Base-by-base conservation (phyloP, 2,113 vertebrate genomes). In the Suricata suricatta region DNA sequence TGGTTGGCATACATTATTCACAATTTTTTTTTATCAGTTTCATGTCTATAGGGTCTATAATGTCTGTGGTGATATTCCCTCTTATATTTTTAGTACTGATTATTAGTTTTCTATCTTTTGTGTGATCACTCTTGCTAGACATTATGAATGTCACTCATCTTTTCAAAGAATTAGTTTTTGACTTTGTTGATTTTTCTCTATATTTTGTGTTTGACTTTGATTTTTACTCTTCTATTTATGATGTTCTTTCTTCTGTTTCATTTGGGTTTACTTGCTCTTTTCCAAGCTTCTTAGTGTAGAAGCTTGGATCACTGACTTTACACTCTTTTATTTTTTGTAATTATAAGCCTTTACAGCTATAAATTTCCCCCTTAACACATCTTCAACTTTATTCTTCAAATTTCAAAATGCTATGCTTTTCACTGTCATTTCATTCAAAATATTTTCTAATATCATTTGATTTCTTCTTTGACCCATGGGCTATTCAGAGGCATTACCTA, bases 121-220 rank as follows among this genome's bases (percentile, higher is more conserved):
- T 21, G 8, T 77, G 29, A 64, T n/a, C 29, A 80, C 44, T 85
- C 33, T 68, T 94, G 29, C 50, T 79, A 68, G 76, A 10, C 90
- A 38, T 60, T 77, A 50, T 8, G 19, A 93, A 94, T 83, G 68
- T 88, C n/a, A 92, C 88, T 31, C 76, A 76, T 10, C 41, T 80
- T 88, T 89, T 86, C 50, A 84, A 93, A 97, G 71, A 95, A 54
- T 33, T 50, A 47, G 27, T 2, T 38, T 93, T 83, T 60, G 60
- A 50, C 54, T 95, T 87, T 71, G 64, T 47, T 27, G n/a, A 35
- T 27, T 82, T 96, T 96, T 76, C 29, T 72, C 33, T 27, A 8
- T 13, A 29, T 31, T n/a, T 71, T 88, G 33, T 72, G 10, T 57
- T 27, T 64, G 38, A 54, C 41, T 90, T 84, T 54, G 60, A 71